Percentiles rank a stretch among this genome's conserved stretches.
These are phyloP conservation scores for Drosophila conformis DNA, from an alignment of 2,888 invertebrate genomes.

Conservation along the genomic window DNA sequence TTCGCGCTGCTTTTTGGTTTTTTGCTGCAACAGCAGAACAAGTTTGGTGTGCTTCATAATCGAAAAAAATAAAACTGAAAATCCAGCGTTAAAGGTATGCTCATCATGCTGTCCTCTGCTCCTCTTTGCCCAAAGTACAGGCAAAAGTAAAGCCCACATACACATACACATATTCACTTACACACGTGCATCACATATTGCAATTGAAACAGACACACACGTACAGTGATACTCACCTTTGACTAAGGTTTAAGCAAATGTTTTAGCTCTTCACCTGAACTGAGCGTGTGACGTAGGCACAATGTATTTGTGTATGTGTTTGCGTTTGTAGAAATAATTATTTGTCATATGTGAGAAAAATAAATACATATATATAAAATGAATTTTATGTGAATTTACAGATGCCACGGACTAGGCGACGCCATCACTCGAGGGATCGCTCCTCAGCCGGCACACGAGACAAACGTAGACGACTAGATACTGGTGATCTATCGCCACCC, in stretches of 20 bases:
- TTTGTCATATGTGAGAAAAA: slow-evolving; percentile 12
- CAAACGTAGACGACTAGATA: slow-evolving; percentile 90
- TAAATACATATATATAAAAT: neutral
- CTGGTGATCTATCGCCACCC: slow-evolving; percentile 85
- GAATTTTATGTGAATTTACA: slow-evolving; percentile 73
- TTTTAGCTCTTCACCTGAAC: slow-evolving; percentile 21
- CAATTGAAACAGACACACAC: slow-evolving; percentile 44
- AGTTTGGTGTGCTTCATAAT: slow-evolving; percentile 37
- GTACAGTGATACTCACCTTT: slow-evolving; percentile 61
- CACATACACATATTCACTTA: slow-evolving; percentile 22
- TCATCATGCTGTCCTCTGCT: slow-evolving; percentile 1
- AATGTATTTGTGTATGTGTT: neutral
- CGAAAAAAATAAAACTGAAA: slow-evolving; percentile 31
- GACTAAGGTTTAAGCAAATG: slow-evolving; percentile 30
- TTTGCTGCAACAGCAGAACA: slow-evolving; percentile 26
- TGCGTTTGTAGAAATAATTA: slow-evolving; percentile 11
- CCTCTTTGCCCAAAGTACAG: slow-evolving; percentile 41
- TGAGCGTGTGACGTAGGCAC: slow-evolving; percentile 40
- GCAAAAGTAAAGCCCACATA: slow-evolving; percentile 41
- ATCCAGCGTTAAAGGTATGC: slow-evolving; percentile 61
- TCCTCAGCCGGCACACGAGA: slow-evolving; percentile 85
- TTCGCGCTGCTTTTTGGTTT: slow-evolving; percentile 53
- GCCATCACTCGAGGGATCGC: slow-evolving; percentile 90
- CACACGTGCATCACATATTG: slow-evolving; percentile 29
- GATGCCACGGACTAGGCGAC: slow-evolving; percentile 94